Conservation (phyloP, 2,888 invertebrate genomes). For the Lochmaea crataegi region DNA sequence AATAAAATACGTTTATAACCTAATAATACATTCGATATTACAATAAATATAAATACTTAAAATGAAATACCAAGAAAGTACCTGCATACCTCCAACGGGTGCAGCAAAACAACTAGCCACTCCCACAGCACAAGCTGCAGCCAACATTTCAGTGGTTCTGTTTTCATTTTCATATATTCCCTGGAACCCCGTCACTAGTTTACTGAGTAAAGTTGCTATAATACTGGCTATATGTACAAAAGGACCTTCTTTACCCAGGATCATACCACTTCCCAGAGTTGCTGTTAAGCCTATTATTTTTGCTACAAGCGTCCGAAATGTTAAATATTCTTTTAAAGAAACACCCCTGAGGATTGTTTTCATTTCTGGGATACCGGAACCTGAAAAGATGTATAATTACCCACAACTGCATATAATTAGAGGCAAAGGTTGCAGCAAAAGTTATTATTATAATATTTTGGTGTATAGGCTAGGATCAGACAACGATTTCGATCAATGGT, state of each 20-base stretch:
- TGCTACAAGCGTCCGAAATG: conserved; percentile 92
- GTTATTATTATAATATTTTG: too few relatives aligned
- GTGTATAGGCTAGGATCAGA: too few relatives aligned
- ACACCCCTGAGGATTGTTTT: conserved; percentile 97
- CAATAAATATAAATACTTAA: conserved; percentile 66
- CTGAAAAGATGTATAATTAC: conserved; percentile 64
- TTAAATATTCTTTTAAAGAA: conserved; percentile 95
- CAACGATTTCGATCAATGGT: too few relatives aligned
- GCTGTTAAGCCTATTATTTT: conserved; percentile 96
- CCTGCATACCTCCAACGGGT: conserved; percentile 85
- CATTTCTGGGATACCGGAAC: conserved; percentile 99
- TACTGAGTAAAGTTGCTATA: conserved; percentile 91
- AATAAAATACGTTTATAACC: neutral
- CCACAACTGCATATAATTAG: too few relatives aligned
- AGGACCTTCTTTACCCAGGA: conserved; percentile 97
- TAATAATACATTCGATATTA: neutral
- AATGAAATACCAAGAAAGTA: conserved; percentile 68
- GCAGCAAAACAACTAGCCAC: conserved; percentile 96
- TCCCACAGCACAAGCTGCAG: conserved; percentile 97
- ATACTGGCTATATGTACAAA: conserved; percentile 99
- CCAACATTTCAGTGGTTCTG: conserved; percentile 94
- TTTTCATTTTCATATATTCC: conserved; percentile 97
- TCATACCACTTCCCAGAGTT: conserved; percentile 94
- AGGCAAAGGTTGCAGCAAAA: too few relatives aligned
- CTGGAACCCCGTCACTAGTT: conserved; percentile 92